Base-by-base conservation (phyloP, 2,113 vertebrate species). In the Notothenia coriiceps region DNA sequence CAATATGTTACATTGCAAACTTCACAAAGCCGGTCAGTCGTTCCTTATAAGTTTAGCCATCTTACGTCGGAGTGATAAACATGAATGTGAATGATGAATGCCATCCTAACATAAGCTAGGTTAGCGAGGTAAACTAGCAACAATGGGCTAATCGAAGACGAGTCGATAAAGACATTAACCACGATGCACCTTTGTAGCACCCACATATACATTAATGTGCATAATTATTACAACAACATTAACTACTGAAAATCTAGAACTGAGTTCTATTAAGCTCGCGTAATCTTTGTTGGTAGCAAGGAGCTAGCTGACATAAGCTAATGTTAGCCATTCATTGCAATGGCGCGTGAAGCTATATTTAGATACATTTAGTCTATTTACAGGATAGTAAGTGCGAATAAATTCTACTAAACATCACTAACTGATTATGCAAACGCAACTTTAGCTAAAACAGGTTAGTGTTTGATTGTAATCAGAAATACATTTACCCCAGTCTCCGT, bases 401-500 rank as follows among this genome's bases (percentile, higher is more conserved):
- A 1, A 18, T 7, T 54, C 1, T 5, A 47, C 2, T 6, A 62
- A 0, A 12, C 1, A 1, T 40, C 4, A 1, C 12, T 4, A 25
- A 47, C 12, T 66, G 82, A 1, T 61, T 67, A 56, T 11, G 7
- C n/a, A 35, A 13, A 18, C 7, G 43, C n/a, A 4, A 51, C 3
- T 4, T 10, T 1, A 20, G n/a, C 25, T 67, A 55, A 79, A 72
- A 15, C 40, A 2, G 5, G 10, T 35, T 6, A 80, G 70, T 15
- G 1, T 59, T 11, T 56, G 5, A 67, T 4, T 70, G 85, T 70
- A 77, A 57, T 51, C 55, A 83, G 25, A 20, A 82, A 79, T 92
- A 76, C 69, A 93, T 89, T 95, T 95, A 95, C 95, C 95, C 89
- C 92, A 91, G 92, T 88, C 90, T 91, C 92, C 77, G 93, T 94